Base-by-base conservation (phyloP, 2,113 vertebrate species). In the Oenanthe oenanthe region DNA sequence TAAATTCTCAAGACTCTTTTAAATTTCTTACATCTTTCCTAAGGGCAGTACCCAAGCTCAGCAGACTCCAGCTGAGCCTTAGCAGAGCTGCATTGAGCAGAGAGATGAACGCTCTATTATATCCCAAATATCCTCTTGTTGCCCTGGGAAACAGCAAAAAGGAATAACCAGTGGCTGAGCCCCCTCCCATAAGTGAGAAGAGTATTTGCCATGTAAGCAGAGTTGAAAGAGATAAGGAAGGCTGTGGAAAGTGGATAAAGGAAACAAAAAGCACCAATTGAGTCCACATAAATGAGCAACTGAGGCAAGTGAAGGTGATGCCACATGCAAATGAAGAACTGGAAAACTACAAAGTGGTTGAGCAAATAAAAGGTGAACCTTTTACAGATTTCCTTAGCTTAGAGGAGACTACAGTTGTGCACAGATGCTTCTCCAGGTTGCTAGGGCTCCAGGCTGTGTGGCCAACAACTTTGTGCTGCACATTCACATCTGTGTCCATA, bases 401-500 rank as follows among this genome's bases (percentile, higher is more conserved):
- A 31, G 65, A 38, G 12, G 12, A 72, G 24, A 11, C 32, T 83
- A 24, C 13, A 51, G 3, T 8, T 54, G 9, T 26, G 29, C 10
- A 34, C 45, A 75, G 25, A 31, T 63, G 6, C 13, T 24, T n/a
- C 21, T 76, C 11, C 22, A 18, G 16, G 4, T 47, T 60, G 9
- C 10, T 31, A 76, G 40, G 43, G 40, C n/a, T 67, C 28, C 31
- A 67, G 24, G 40, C 28, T 71, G 2, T 26, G 38, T 40, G 36
- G 28, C 61, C 29, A 58, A 34, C 22, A 71, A 3, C 32, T 74
- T 3, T 15, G 26, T 38, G 29, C 53, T 28, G 26, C 7, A 3
- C 13, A 13, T 25, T 60, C 2, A 1, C 2, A 1, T 36, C 54
- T 25, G 4, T 31, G 12, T 20, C 40, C 4, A 0, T 16, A 56